Conservation (phyloP, 2,888 invertebrate species). For the Ophion ventricosus region DNA sequence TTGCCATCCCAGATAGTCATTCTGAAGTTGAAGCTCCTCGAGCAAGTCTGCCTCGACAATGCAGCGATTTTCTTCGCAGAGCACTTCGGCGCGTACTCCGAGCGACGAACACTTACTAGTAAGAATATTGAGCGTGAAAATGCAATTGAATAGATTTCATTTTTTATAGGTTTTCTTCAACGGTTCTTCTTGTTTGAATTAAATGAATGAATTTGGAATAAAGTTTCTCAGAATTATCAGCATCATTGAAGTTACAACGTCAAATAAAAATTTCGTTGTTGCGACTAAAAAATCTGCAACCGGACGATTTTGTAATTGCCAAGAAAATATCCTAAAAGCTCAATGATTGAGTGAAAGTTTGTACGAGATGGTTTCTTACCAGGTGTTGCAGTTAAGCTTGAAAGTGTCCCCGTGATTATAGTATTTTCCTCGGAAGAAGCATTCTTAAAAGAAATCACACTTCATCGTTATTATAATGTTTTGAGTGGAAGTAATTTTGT, state of each 20-base stretch:
- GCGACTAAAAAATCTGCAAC: too few species aligned
- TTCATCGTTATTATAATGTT: not conserved
- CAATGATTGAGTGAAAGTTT: too few species aligned
- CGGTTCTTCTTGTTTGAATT: not conserved
- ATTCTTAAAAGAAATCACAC: slow-evolving; percentile 79
- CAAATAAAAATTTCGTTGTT: not conserved
- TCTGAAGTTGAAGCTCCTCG: slow-evolving; percentile 86
- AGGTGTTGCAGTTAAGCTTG: slow-evolving; percentile 89
- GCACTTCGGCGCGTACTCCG: slow-evolving; percentile 83
- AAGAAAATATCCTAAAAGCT: not conserved
- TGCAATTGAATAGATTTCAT: not conserved
- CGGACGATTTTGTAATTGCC: too few species aligned
- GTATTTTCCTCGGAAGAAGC: slow-evolving; percentile 85
- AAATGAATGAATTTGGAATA: too few species aligned
- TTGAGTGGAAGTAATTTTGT: not conserved
- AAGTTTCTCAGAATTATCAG: not conserved
- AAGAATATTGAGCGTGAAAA: slow-evolving; percentile 32
- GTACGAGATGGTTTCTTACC: slow-evolving; percentile 84
- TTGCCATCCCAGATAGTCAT: slow-evolving; percentile 87
- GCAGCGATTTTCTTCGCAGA: slow-evolving; percentile 90
- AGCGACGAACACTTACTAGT: slow-evolving; percentile 85
- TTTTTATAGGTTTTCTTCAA: not conserved
- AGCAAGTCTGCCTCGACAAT: slow-evolving; percentile 90
- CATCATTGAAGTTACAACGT: not conserved
- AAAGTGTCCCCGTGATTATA: slow-evolving; percentile 85